phyloP scores from a whole-genome alignment of 2,888 invertebrate genomes.

The Schrankia costaestrigalis region DNA sequence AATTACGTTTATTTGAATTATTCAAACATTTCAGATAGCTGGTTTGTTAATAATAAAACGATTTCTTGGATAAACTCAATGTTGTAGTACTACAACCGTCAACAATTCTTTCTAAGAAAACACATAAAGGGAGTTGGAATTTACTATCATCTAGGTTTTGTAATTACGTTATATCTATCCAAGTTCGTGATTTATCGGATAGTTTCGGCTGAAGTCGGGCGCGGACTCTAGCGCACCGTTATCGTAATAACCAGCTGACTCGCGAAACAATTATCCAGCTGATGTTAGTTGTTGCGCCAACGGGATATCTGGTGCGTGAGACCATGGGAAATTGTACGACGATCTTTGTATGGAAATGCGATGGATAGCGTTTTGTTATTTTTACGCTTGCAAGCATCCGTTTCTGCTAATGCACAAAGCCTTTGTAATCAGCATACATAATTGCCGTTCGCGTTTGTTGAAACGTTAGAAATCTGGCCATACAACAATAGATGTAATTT shows the following conservation, averaged over 20 bases:
- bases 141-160: constrained; percentile 11
- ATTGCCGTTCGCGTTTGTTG: constrained; percentile 19
- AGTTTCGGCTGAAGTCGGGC: constrained; percentile 21
- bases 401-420: constrained; percentile 17
- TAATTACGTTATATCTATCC: constrained; percentile 15
- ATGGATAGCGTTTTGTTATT: constrained; percentile 24
- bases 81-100: not conserved
- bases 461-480: constrained; percentile 13
- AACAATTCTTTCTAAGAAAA: constrained; percentile 19
- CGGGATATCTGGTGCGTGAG: constrained; percentile 35
- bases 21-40: too few species aligned
- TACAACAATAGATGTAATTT: constrained; percentile 21
- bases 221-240: constrained; percentile 42
- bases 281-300: constrained; percentile 41
- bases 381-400: constrained; percentile 25
- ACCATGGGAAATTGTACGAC: constrained; percentile 15
- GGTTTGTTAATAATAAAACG: constrained; percentile 16
- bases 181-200: constrained; percentile 32
- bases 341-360: constrained; percentile 29
- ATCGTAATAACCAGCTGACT: constrained; percentile 52
- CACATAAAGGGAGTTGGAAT: constrained; percentile 14
- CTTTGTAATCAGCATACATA: constrained; percentile 19
- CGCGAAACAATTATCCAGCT: constrained; percentile 55
- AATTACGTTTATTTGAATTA: too few species aligned
- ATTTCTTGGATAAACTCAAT: constrained; percentile 12